phyloP scores from a whole-genome alignment of 2,113 vertebrate genomes.

The Tychaedon coryphoeus region DNA sequence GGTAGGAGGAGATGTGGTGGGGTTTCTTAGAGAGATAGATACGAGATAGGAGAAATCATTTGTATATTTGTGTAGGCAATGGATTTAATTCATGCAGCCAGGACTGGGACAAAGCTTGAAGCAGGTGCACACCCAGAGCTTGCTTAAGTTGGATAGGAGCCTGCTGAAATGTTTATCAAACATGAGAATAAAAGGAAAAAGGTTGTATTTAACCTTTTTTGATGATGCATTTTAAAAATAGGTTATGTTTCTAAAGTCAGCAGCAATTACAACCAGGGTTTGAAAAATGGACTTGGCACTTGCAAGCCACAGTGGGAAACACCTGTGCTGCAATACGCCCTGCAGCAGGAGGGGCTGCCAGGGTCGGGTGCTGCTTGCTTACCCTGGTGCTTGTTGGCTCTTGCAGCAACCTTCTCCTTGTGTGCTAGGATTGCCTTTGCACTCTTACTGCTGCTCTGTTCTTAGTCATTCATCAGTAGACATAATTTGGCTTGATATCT shows the following conservation, averaged over 20 bases:
- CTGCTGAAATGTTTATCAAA: constrained; percentile 32
- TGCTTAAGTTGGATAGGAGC: background rate
- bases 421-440: background rate
- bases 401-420: background rate
- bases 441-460: background rate
- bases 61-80: background rate
- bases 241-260: background rate
- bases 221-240: constrained; percentile 15
- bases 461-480: background rate
- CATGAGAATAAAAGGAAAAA: background rate
- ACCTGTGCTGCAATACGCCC: background rate
- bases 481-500: background rate
- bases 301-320: background rate
- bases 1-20: background rate
- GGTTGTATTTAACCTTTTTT: background rate
- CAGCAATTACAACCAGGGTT: background rate
- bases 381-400: background rate
- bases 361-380: background rate
- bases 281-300: constrained; percentile 4
- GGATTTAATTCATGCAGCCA: background rate
- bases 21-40: background rate
- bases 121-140: background rate
- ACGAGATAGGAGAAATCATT: background rate
- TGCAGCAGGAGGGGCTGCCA: background rate
- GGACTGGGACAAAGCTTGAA: background rate